Conservation (phyloP, 2,888 invertebrate genomes). For the Aphidius colemani region DNA sequence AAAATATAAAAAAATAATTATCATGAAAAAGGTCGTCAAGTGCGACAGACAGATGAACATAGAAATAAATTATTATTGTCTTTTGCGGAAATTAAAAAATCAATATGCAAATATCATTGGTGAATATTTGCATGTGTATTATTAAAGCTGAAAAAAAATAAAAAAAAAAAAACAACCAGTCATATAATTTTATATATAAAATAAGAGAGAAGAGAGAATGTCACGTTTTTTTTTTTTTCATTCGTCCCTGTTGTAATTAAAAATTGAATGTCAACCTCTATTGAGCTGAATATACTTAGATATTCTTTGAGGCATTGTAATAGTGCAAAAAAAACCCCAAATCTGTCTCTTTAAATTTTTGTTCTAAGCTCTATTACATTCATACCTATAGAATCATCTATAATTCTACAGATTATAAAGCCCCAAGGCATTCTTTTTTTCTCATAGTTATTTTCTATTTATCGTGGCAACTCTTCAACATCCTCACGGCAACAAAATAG, state of each 20-base stretch:
- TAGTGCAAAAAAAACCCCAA: neutral
- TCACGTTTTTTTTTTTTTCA: neutral
- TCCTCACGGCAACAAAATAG: conserved; percentile 31
- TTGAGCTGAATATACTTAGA: conserved; percentile 8
- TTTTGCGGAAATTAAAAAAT: neutral
- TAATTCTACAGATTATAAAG: conserved; percentile 5
- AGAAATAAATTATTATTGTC: conserved; percentile 4
- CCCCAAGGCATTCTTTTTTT: neutral
- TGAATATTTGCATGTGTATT: neutral
- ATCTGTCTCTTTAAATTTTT: conserved; percentile 4
- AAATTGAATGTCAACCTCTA: conserved; percentile 21
- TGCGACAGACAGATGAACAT: neutral
- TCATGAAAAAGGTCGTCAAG: too few species aligned
- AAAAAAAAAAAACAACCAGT: neutral
- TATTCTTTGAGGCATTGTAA: neutral
- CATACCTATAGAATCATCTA: conserved; percentile 4
- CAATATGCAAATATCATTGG: neutral
- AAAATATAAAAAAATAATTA: too few species aligned
- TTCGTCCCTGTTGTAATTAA: conserved; percentile 7
- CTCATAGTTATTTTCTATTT: conserved; percentile 1
- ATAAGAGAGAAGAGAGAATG: conserved; percentile 1
- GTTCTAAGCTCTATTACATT: conserved; percentile 8
- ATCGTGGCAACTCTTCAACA: neutral
- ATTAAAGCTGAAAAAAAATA: neutral
- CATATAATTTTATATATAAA: neutral